Base-by-base conservation (phyloP, 2,113 vertebrate species). In the Melozone crissalis region DNA sequence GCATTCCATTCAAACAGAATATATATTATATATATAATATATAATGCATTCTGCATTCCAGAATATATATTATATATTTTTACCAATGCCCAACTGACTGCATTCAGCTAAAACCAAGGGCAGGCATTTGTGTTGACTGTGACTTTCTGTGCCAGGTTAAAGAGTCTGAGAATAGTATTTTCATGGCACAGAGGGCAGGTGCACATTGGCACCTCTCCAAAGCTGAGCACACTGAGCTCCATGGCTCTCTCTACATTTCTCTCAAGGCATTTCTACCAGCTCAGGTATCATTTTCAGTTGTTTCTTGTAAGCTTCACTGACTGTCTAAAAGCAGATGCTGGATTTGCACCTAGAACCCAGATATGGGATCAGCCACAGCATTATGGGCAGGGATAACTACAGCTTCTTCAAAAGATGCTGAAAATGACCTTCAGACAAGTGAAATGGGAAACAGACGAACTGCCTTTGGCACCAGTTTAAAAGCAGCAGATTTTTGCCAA, bases 401-500 rank as follows among this genome's bases (percentile, higher is more conserved):
- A 91, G 12, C 23, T 95, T 87, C 49, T 62, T 71, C 43, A 63
- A 39, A 77, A 81, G 33, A 69, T 55, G 44, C 39, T 33, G 59
- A 75, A 81, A 87, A 87, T 2, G 2, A 84, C 71, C 58, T 13
- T 7, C 55, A 91, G 43, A 85, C 35, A 43, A 74, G 28, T 19
- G 69, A 55, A 85, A 88, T 0, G 2, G 51, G 39, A 89, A 94
- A n/a, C 30, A 12, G n/a, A 69, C 0, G 0, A 58, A 16, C 3
- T 81, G 43, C 19, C 28, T 88, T 63, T 44, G 16, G 67, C 87
- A 85, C 30, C 28, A 76, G 46, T 15, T 46, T 57, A n/a, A 87
- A 85, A 94, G 75, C 13, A 58, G 79, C 13, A 83, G 54, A 37
- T 88, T 94, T 96, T 91, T 91, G 82, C 87, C 86, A 95, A 73